These are phyloP conservation scores for Crocuta crocuta DNA, from an alignment of 2,113 vertebrate genomes.

Conservation along the genomic window DNA sequence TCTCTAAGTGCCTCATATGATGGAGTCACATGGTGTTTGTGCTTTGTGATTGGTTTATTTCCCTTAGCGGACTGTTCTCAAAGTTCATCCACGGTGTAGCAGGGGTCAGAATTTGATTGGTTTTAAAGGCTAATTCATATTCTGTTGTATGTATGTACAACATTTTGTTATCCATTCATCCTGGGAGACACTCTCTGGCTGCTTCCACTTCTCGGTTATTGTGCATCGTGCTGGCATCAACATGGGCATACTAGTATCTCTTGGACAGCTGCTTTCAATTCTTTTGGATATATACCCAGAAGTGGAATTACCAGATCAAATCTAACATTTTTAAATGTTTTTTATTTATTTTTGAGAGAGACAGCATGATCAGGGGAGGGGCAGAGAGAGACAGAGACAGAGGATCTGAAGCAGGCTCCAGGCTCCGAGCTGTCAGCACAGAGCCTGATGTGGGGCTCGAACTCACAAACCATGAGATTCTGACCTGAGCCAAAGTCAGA, in stretches of 20 bases:
- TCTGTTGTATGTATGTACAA: too few species aligned
- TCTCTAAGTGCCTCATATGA: not conserved
- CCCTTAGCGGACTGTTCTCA: not conserved
- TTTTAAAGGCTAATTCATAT: not conserved
- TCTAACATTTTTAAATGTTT: too few species aligned
- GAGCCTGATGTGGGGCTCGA: too few species aligned
- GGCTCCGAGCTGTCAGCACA: too few species aligned
- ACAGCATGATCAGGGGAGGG: too few species aligned
- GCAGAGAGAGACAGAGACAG: too few species aligned
- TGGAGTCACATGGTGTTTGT: not conserved
- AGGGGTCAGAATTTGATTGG: not conserved
- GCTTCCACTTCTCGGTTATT: not conserved
- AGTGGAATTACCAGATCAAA: not conserved
- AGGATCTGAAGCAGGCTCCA: too few species aligned
- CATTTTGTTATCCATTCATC: not conserved
- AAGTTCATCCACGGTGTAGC: not conserved
- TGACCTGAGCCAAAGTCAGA: too few species aligned
- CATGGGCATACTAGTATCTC: not conserved
- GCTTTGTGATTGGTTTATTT: not conserved
- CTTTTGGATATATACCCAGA: not conserved
- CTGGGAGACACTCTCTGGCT: too few species aligned
- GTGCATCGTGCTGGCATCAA: not conserved
- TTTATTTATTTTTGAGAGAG: too few species aligned
- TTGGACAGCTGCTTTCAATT: not conserved
- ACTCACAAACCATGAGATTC: too few species aligned